Evolutionary conservation across 2,888 invertebrate genomes (phyloP), one percentile per base, ranked within the genome.

Genomic region (Pecten maximus): DNA sequence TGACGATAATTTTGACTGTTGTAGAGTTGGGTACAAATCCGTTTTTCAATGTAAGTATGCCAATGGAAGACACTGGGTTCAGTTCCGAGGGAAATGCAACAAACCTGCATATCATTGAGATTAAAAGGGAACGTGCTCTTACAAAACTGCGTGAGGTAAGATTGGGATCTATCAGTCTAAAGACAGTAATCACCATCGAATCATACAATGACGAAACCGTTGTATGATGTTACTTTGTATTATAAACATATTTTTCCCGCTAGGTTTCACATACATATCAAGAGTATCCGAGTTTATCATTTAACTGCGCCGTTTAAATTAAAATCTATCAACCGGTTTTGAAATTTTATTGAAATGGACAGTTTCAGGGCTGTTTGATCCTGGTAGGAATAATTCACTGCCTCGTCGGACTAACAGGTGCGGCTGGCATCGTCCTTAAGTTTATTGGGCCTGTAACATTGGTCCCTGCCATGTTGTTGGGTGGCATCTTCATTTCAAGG

Each of bases 371-470:
- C 2, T 94, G 94, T 88, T 89, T 95, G 39, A 94, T 95, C 92
- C 91, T 93, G 35, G 95, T 94, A 15, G 95, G 95, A 2, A 88
- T 35, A 19, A 91, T 95, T 12, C 95, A 95, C 88, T 92, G 91
- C 50, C 40, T 95, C 60, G 93, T 95, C n/a, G 95, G 95, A 0
- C 87, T 92, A 1, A 94, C 94, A 15, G 95, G 95, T 15, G 87
- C 95, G 35, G 94, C 94, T 12, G 95, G 95, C 15, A 28, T 94
- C 8, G 89, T 95, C 6, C 90, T 94, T 40, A 90, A 93, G 40
- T 94, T 94, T 90, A 93, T 95, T 2, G 95, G 95, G 16, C 95
- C 95, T 28, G 91, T 95, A 0, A 95, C 95, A 19, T 94, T 95
- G 19, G 94, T 95, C 23, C 95, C 95, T 0, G 93, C 94, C 12